Conservation (phyloP, 1,140 invertebrate species). For the Wasmannia auropunctata region DNA sequence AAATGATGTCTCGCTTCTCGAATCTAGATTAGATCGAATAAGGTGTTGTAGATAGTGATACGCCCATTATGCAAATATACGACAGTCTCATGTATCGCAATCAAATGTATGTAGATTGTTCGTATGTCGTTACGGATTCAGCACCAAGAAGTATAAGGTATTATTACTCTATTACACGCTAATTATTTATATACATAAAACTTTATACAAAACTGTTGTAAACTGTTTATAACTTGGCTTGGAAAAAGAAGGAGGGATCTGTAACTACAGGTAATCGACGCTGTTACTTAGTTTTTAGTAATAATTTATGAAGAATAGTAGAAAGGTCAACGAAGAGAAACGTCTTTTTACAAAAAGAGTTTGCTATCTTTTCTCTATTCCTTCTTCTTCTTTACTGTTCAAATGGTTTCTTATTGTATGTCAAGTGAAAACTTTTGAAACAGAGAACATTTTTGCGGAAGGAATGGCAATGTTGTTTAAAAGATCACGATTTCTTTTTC, state of each 20-base stretch:
- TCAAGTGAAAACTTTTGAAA: slow-evolving; percentile 1
- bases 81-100: background rate
- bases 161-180: background rate
- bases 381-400: background rate
- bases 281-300: background rate
- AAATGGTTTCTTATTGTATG: background rate
- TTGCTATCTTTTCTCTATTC: background rate
- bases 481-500: background rate
- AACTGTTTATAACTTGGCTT: background rate
- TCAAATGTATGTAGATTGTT: background rate
- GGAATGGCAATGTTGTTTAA: background rate
- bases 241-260: background rate
- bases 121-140: background rate
- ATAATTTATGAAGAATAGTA: background rate
- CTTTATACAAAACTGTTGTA: background rate
- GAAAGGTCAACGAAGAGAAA: background rate
- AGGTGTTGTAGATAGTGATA: background rate
- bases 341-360: background rate
- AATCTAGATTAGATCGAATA: slow-evolving; percentile 5
- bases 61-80: slow-evolving; percentile 22
- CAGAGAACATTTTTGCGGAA: background rate
- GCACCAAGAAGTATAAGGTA: background rate
- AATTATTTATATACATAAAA: background rate
- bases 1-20: background rate
- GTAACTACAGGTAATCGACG: background rate